These are phyloP conservation scores for Steatornis caripensis DNA, from an alignment of 2,113 vertebrate genomes.

Conservation along the genomic window DNA sequence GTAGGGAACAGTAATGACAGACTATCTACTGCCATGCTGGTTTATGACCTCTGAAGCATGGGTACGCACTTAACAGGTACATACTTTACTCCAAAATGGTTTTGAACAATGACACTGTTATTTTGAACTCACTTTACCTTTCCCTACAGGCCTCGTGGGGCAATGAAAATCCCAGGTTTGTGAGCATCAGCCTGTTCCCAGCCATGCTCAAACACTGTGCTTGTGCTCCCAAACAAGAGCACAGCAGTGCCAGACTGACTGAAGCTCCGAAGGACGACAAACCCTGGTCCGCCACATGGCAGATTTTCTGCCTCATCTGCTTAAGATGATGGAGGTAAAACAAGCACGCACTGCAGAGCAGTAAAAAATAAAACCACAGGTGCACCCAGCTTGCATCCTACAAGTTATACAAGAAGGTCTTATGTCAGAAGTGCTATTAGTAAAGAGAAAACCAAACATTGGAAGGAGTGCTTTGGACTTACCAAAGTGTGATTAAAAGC, in stretches of 20 bases:
- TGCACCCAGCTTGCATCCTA: background rate
- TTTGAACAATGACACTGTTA: too few relatives aligned
- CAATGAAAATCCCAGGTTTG: background rate
- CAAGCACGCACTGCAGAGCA: background rate
- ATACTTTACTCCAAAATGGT: too few relatives aligned
- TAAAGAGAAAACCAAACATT: background rate
- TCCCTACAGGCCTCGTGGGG: background rate
- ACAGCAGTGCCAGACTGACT: background rate
- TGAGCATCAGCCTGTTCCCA: background rate
- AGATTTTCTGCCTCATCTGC: background rate
- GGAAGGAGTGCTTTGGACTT: background rate
- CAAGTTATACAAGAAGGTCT: background rate
- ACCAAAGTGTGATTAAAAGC: background rate
- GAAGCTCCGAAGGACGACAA: background rate
- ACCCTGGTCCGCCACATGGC: rapidly evolving
- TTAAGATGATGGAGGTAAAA: background rate
- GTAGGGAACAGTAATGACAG: background rate
- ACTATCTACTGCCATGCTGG: background rate
- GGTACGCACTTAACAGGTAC: background rate
- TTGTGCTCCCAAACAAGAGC: background rate
- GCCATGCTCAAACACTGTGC: background rate
- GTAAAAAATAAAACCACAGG: background rate
- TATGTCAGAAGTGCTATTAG: background rate
- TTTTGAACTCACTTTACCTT: background rate
- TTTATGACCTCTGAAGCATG: background rate